Conservation (phyloP, 2,113 vertebrate species). For the Mus pahari region DNA sequence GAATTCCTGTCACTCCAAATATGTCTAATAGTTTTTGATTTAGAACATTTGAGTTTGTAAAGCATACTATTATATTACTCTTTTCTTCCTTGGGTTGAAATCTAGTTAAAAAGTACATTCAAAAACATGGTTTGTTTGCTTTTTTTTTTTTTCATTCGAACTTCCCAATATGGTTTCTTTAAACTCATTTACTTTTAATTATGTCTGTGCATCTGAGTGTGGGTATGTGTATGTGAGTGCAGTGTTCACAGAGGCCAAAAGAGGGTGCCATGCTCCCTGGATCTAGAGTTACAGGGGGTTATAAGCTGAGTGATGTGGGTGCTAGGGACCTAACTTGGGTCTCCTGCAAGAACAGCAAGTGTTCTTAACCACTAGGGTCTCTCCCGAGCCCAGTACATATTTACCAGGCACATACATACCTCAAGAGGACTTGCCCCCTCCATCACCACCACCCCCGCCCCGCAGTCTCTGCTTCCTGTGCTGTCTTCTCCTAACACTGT, state of each 20-base stretch:
- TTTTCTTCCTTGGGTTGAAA: neutral
- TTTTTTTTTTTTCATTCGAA: neutral
- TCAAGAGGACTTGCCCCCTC: neutral
- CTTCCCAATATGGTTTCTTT: neutral
- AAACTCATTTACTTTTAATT: neutral
- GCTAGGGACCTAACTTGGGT: neutral
- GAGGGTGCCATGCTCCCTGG: neutral
- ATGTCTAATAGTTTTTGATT: neutral
- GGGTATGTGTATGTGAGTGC: neutral
- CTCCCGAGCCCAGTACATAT: neutral
- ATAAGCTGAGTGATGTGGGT: neutral
- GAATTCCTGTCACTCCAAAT: neutral
- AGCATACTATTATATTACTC: neutral
- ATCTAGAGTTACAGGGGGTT: neutral
- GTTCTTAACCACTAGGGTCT: neutral
- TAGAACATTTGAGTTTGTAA: neutral
- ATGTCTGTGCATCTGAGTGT: neutral
- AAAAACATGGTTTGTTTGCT: neutral
- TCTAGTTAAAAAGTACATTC: neutral
- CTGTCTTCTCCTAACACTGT: neutral
- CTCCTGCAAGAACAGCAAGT: neutral
- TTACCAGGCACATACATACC: neutral
- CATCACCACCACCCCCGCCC: too few species aligned
- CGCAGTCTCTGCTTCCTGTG: neutral
- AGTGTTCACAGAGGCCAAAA: neutral